phyloP scores from a whole-genome alignment of 2,113 vertebrate genomes.

The Tachysurus vachellii region DNA sequence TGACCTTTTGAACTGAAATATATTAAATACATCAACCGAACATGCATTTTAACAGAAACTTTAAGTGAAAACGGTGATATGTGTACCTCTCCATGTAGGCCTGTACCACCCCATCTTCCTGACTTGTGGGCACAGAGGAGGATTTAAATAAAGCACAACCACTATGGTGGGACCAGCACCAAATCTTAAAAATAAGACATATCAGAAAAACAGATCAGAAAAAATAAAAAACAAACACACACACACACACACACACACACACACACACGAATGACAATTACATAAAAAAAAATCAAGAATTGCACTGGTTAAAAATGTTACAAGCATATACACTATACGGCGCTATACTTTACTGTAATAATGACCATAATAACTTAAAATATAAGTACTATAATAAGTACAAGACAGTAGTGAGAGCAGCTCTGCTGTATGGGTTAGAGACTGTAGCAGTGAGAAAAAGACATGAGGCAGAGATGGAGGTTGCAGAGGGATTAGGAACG shows the following conservation, averaged over 20 bases:
- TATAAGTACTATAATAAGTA: too few relatives aligned
- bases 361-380: not conserved
- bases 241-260: too few relatives aligned
- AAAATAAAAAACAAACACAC: not conserved
- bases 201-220: not conserved
- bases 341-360: not conserved
- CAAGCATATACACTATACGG: not conserved
- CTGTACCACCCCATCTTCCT: slow-evolving; percentile 77
- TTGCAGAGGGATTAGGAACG: too few relatives aligned
- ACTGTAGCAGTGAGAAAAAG: too few relatives aligned
- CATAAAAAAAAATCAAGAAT: not conserved
- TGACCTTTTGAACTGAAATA: not conserved
- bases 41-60: not conserved
- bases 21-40: not conserved
- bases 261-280: too few relatives aligned
- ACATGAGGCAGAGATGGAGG: too few relatives aligned
- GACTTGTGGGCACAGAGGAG: slow-evolving; percentile 75
- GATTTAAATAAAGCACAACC: slow-evolving; percentile 85
- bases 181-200: slow-evolving; percentile 71
- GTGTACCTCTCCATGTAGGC: slow-evolving; percentile 78
- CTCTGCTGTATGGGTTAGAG: too few relatives aligned
- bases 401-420: too few relatives aligned
- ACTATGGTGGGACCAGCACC: slow-evolving; percentile 86
- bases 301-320: not conserved
- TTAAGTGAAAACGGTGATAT: too few relatives aligned